phyloP scores from a whole-genome alignment of 2,113 vertebrate genomes.

The Brienomyrus brachyistius region DNA sequence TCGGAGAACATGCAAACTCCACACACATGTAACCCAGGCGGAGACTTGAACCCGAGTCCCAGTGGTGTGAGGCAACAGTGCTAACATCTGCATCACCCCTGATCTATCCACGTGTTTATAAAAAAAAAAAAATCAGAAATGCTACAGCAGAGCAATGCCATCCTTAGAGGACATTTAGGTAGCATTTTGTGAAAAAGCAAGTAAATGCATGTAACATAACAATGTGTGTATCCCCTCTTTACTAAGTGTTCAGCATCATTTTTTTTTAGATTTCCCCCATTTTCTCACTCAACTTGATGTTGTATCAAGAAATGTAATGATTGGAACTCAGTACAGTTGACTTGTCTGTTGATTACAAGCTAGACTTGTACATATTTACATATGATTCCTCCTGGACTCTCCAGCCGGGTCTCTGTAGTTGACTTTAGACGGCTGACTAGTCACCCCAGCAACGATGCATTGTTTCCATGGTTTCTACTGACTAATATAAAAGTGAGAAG shows the following conservation, averaged over 20 bases:
- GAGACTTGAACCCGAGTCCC: no score
- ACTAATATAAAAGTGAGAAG: slow-evolving; percentile 54
- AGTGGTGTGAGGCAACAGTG: no score
- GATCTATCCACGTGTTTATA: neutral
- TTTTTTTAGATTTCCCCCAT: neutral
- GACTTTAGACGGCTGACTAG: slow-evolving; percentile 71
- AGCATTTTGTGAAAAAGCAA: neutral
- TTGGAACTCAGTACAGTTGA: neutral
- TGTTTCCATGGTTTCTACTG: slow-evolving; percentile 82
- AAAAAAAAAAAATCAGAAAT: neutral
- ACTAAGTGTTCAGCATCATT: neutral
- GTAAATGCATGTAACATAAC: neutral
- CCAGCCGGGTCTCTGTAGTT: slow-evolving; percentile 66
- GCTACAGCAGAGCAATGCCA: neutral
- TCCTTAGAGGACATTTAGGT: neutral
- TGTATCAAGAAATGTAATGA: neutral
- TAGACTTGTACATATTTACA: neutral
- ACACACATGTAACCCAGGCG: no score
- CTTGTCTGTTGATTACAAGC: neutral
- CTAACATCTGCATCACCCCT: no score
- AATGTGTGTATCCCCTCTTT: neutral
- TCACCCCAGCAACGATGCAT: slow-evolving; percentile 84
- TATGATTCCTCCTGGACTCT: slow-evolving; percentile 81
- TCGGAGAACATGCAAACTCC: no score
- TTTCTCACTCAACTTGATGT: neutral